Evolutionary conservation across 2,797 vertebrate species (phyloP).

Genomic region (Petrocephalus schoutedeni): DNA sequence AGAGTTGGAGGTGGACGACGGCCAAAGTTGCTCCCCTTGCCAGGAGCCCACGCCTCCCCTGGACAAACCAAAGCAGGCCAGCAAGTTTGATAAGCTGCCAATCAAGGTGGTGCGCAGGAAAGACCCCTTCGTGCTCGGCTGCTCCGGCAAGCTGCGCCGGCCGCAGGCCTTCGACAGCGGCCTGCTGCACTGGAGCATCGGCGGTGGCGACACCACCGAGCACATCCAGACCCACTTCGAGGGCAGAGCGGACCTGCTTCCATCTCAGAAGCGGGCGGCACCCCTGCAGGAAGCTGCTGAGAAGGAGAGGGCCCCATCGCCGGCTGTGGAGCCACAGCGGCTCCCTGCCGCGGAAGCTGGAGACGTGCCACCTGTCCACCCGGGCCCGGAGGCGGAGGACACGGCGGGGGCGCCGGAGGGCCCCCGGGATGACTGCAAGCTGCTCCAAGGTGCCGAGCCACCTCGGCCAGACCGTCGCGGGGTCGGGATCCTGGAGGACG

Average conservation of each 20-base stretch:
- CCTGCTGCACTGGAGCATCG: constrained; percentile 91
- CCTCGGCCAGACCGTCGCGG: constrained; percentile 59
- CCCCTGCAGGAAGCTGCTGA: constrained; percentile 41
- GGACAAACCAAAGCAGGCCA: constrained; percentile 78
- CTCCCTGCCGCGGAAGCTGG: constrained; percentile 64
- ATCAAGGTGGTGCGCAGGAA: constrained; percentile 88
- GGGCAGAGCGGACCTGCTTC: constrained; percentile 73
- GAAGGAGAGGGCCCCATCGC: constrained; percentile 40
- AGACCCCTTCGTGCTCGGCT: constrained; percentile 81
- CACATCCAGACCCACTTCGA: constrained; percentile 99
- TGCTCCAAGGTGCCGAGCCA: constrained; percentile 62
- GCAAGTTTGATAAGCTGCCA: constrained; percentile 97
- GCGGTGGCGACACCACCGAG: constrained; percentile 94
- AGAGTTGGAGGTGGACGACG: constrained; percentile 49
- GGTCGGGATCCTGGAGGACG: constrained; percentile 86
- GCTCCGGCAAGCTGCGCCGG: constrained; percentile 77
- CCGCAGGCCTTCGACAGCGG: constrained; percentile 94
- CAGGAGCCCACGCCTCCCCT: constrained; percentile 58
- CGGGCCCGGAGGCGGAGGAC: constrained; percentile 68
- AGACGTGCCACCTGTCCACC: constrained; percentile 76
- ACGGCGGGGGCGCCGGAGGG: constrained; percentile 58
- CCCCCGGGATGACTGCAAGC: constrained; percentile 64
- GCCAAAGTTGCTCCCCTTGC: constrained; percentile 32
- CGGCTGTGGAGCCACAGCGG: constrained; percentile 60
- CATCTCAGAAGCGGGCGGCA: constrained; percentile 59